A percentile compares a stretch with the other conserved stretches of the same genome.
Conservation (phyloP, 2,797 vertebrate species). For the Falco berigora region DNA sequence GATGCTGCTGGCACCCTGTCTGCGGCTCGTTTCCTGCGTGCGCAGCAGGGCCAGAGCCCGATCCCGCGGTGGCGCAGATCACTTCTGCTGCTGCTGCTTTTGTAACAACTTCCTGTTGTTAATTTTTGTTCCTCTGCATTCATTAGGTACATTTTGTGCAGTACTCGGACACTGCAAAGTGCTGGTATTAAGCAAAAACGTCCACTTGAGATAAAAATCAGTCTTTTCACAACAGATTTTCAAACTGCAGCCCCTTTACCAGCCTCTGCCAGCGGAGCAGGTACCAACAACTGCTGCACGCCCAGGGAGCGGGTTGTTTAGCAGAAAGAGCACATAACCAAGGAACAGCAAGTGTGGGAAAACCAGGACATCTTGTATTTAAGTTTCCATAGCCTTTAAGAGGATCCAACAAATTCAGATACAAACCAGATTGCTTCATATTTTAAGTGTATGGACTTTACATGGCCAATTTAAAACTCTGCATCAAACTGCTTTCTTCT, state of each 20-base stretch:
- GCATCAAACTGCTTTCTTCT: neutral
- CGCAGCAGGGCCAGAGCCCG: accelerated
- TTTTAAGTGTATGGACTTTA: neutral
- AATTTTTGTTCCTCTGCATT: neutral
- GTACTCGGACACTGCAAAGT: neutral
- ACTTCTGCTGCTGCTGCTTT: neutral
- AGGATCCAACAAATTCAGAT: neutral
- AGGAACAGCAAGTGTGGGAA: neutral
- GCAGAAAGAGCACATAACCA: neutral
- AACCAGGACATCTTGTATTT: neutral
- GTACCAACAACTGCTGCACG: neutral
- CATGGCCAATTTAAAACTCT: neutral
- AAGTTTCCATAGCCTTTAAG: neutral
- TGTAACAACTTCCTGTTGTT: neutral
- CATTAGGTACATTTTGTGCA: neutral
- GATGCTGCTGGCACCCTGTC: neutral
- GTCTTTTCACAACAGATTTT: neutral
- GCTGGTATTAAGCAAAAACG: neutral
- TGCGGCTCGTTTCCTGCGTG: neutral
- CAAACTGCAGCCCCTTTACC: neutral
- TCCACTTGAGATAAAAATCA: neutral
- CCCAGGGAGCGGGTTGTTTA: accelerated
- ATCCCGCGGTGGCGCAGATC: neutral
- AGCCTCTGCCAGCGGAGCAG: neutral
- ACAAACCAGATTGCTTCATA: neutral